Evolutionary conservation across 2,113 vertebrate species (phyloP).

Genomic region (Nothoprocta perdicaria): DNA sequence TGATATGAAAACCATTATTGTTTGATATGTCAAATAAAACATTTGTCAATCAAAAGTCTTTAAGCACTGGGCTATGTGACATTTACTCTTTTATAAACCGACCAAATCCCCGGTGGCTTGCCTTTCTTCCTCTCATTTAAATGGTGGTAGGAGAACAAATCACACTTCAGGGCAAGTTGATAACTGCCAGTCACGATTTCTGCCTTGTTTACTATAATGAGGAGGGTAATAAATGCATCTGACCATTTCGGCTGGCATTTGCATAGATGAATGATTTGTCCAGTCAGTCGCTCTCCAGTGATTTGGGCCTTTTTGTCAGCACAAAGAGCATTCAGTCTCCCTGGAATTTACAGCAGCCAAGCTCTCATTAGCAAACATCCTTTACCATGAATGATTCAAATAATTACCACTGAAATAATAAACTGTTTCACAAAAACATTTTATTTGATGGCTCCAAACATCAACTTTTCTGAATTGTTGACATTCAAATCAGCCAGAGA

Average conservation of each 20-base stretch:
- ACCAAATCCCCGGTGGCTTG: constrained; percentile 83
- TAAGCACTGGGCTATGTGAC: constrained; percentile 89
- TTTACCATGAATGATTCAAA: constrained; percentile 91
- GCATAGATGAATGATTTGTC: constrained; percentile 95
- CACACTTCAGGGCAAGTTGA: constrained; percentile 86
- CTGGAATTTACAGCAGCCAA: constrained; percentile 87
- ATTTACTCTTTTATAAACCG: constrained; percentile 91
- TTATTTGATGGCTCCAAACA: constrained; percentile 89
- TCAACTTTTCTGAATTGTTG: constrained; percentile 89
- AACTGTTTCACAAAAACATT: constrained; percentile 90
- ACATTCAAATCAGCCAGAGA: constrained; percentile 88
- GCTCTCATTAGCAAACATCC: constrained; percentile 92
- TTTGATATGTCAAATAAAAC: constrained; percentile 94
- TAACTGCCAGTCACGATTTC: constrained; percentile 89
- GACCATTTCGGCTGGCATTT: constrained; percentile 94
- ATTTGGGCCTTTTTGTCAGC: constrained; percentile 90
- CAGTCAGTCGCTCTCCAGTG: constrained; percentile 88
- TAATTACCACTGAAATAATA: constrained; percentile 93
- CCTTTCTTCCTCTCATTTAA: constrained; percentile 88
- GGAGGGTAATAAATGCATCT: constrained; percentile 90
- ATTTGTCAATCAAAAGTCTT: constrained; percentile 91
- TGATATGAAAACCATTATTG: constrained; percentile 87
- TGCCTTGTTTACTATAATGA: constrained; percentile 89
- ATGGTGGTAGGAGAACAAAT: constrained; percentile 86
- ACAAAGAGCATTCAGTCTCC: constrained; percentile 90